A percentile compares a stretch with the other conserved stretches of the same genome.
These are phyloP conservation scores for Congeria kusceri DNA, from an alignment of 2,888 invertebrate species.

Conservation along the genomic window DNA sequence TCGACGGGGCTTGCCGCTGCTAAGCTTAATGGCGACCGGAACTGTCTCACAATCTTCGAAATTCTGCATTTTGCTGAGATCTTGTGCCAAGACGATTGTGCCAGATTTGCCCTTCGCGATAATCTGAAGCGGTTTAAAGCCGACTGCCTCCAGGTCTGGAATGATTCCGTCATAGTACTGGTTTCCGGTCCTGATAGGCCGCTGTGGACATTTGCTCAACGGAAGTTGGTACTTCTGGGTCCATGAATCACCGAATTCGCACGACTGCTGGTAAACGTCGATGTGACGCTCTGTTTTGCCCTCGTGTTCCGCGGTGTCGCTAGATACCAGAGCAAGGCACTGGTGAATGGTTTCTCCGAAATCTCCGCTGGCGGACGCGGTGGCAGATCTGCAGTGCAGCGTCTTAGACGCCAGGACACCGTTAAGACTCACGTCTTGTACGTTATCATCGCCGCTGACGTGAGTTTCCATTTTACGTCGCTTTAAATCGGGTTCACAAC, in stretches of 20 bases:
- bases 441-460: slow-evolving; percentile 76
- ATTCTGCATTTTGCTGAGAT: slow-evolving; percentile 63
- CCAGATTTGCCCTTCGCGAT: slow-evolving; percentile 78
- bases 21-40: slow-evolving; percentile 78
- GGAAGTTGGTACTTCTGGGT: slow-evolving; percentile 76
- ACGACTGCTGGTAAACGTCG: slow-evolving; percentile 70
- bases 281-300: slow-evolving; percentile 20
- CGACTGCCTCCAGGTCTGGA: slow-evolving; percentile 74
- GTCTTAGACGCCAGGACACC: slow-evolving; percentile 58
- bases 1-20: slow-evolving; percentile 70
- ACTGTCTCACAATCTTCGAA: slow-evolving; percentile 70
- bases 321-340: slow-evolving; percentile 67
- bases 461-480: slow-evolving; percentile 79
- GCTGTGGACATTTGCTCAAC: slow-evolving; percentile 72
- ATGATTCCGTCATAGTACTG: slow-evolving; percentile 77
- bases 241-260: slow-evolving; percentile 82
- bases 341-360: slow-evolving; percentile 67
- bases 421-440: slow-evolving; percentile 60
- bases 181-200: slow-evolving; percentile 76
- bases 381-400: slow-evolving; percentile 62
- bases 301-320: slow-evolving; percentile 23
- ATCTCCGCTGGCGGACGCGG: slow-evolving; percentile 72
- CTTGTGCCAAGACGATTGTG: slow-evolving; percentile 77
- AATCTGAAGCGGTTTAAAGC: slow-evolving; percentile 78
- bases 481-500: slow-evolving; percentile 68